Base-by-base conservation (phyloP, 2,113 vertebrate genomes). In the Ariopsis seemanni region DNA sequence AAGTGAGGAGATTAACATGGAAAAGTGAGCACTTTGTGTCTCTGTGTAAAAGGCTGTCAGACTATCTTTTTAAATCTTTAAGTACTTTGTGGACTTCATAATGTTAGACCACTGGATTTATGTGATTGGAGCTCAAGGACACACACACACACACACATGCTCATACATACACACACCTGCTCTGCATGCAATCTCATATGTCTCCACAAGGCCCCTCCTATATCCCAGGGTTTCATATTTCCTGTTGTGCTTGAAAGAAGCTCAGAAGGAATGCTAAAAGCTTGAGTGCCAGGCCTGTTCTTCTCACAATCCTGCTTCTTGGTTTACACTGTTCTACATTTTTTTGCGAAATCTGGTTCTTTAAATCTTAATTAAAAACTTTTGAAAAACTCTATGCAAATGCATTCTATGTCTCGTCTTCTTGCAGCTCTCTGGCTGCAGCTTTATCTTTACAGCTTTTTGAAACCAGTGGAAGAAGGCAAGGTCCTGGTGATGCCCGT, bases 401-500 rank as follows among this genome's bases (percentile, higher is more conserved):
- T 34, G 34, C 34, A 34, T 1, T 34, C 34, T 12, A 34, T 34
- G 22, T 4, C 17, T 57, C 1, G 30, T 42, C 30, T 48, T 17
- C 30, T 48, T 58, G 27, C 89, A 20, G 50, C 79, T 1, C 80
- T 93, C 52, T 91, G 91, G 48, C 90, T 95, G 74, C 65, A 92
- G 85, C 88, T 79, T 50, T 91, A 77, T 90, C 86, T 95, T n/a
- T 92, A 89, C 82, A 92, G 89, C 87, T 89, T 89, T 87, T 82
- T 84, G 48, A 89, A 89, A 34, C 82, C 91, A 0, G 88, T 90
- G 6, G 88, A 93, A 6, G 94, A 93, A 86, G 94, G 93, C 4
- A 96, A 96, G 62, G 88, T 97, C 5, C 92, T 97, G 79, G 96
- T 96, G 27, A 30, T 96, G 85, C 96, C 96, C 53, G 93, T 96